Evolutionary conservation across 2,888 invertebrate genomes (phyloP), one percentile per base, ranked within the genome.

Genomic region (Tineola bisselliella): DNA sequence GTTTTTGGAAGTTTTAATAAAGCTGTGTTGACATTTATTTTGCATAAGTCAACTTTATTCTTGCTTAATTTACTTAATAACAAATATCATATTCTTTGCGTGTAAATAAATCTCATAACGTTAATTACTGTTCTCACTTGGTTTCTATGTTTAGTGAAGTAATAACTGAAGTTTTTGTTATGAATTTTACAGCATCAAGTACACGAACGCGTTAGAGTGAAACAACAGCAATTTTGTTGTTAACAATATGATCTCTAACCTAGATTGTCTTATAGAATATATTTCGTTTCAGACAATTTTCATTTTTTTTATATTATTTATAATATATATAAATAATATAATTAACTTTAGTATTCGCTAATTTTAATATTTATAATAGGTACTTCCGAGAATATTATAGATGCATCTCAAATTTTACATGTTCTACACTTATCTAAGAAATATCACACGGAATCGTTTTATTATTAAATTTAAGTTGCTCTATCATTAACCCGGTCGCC

Each of bases 1-100:
- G 54, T 54, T 54, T 54, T 54, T 54, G 11, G 12, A 19, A 17
- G 54, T 54, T 54, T 10, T 19, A 54, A 54, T 54, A 54, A 25
- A 18, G 19, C 54, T 54, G n/a, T 54, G 54, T 54, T 54, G 54
- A 54, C 54, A 54, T 54, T 54, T 54, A 25, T 25, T 54, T 54
- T 54, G 54, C 54, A 54, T 54, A 54, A 25, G 25, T 54, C 54
- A 54, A 54, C 54, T 54, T 25, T 54, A 25, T 54, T 10, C 2
- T 48, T 44, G 44, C 44, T 48, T 10, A 48, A 48, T 15, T 38
- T 48, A 48, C 48, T 6, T 48, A 17, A n/a, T 48, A 38, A 38
- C 38, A 38, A 38, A 38, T 3, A 38, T 38, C 10, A 12, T 38
- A 38, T 38, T 2, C 25, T 25, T 38, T 1, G n/a, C 2, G 38